These are phyloP conservation scores for Uloborus plumipes DNA, from an alignment of 2,888 invertebrate species.

Conservation along the genomic window DNA sequence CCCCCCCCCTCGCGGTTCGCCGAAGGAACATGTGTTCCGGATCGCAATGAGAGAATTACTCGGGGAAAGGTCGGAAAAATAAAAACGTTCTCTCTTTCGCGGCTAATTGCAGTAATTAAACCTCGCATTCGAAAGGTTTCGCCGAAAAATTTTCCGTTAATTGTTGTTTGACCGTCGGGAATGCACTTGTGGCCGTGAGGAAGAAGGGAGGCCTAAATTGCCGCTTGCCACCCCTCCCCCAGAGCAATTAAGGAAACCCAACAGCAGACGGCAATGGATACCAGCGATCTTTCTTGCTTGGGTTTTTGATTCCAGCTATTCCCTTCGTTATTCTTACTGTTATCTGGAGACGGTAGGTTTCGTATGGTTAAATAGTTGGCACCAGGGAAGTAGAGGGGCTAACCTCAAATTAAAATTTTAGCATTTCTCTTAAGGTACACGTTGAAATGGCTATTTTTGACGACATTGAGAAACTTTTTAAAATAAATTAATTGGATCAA, in stretches of 20 bases:
- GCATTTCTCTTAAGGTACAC: too few species aligned
- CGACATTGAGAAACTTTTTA: too few species aligned
- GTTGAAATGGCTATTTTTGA: too few species aligned
- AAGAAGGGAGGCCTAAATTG: slow-evolving; percentile 28
- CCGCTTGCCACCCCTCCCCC: slow-evolving; percentile 1
- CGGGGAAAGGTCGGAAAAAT: slow-evolving; percentile 30
- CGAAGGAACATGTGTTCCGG: slow-evolving; percentile 48
- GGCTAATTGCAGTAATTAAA: slow-evolving; percentile 62
- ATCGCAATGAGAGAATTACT: slow-evolving; percentile 36
- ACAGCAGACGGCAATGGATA: slow-evolving; percentile 32
- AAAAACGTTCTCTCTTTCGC: slow-evolving; percentile 23
- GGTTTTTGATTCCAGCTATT: slow-evolving; percentile 28
- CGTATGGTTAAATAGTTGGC: slow-evolving; percentile 24
- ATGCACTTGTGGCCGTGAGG: slow-evolving; percentile 42
- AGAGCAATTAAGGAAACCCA: slow-evolving; percentile 57
- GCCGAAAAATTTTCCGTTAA: slow-evolving; percentile 51
- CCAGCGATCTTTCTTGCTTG: slow-evolving; percentile 24
- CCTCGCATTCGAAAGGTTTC: slow-evolving; percentile 46
- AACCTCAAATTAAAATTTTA: background rate
- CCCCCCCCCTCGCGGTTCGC: slow-evolving; percentile 9
- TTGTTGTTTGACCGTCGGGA: slow-evolving; percentile 60
- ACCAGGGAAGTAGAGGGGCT: background rate
- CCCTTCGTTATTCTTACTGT: slow-evolving; percentile 33
- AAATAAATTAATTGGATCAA: too few species aligned
- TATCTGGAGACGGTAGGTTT: slow-evolving; percentile 31